These are phyloP conservation scores for Drosophila histrio DNA, from an alignment of 2,888 invertebrate genomes.

Conservation along the genomic window DNA sequence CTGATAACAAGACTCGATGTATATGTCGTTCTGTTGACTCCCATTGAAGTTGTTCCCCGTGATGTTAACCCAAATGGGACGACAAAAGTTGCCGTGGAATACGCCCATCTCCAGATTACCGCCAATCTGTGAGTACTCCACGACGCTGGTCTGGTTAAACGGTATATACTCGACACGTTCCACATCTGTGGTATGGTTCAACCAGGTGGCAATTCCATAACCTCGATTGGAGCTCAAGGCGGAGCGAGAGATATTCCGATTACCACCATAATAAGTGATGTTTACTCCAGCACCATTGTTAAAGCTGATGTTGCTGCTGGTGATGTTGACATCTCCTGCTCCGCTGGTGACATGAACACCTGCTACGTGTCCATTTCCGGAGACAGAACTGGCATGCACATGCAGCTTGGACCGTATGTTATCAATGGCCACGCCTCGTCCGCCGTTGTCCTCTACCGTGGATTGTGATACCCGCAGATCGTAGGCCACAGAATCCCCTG, in stretches of 20 bases:
- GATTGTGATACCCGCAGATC: slow-evolving; percentile 95
- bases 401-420: slow-evolving; percentile 95
- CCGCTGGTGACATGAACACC: slow-evolving; percentile 96
- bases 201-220: slow-evolving; percentile 94
- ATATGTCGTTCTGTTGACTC: slow-evolving; percentile 91
- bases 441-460: slow-evolving; percentile 94
- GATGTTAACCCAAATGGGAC: slow-evolving; percentile 93
- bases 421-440: slow-evolving; percentile 97
- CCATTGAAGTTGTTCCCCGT: slow-evolving; percentile 95
- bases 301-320: slow-evolving; percentile 93
- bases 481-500: slow-evolving; percentile 91
- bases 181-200: slow-evolving; percentile 90
- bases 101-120: slow-evolving; percentile 95
- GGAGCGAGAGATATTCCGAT: slow-evolving; percentile 94
- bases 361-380: slow-evolving; percentile 94
- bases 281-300: slow-evolving; percentile 98
- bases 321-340: slow-evolving; percentile 96
- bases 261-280: slow-evolving; percentile 97
- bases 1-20: slow-evolving; percentile 93
- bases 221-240: slow-evolving; percentile 94
- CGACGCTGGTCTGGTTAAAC: slow-evolving; percentile 93
- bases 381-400: slow-evolving; percentile 92
- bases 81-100: slow-evolving; percentile 96
- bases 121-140: slow-evolving; percentile 94
- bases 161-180: slow-evolving; percentile 89